A percentile compares a stretch with the other conserved stretches of the same genome.
These are phyloP conservation scores for Gymnocephalus cernua DNA, from an alignment of 2,113 vertebrate genomes.

Conservation along the genomic window DNA sequence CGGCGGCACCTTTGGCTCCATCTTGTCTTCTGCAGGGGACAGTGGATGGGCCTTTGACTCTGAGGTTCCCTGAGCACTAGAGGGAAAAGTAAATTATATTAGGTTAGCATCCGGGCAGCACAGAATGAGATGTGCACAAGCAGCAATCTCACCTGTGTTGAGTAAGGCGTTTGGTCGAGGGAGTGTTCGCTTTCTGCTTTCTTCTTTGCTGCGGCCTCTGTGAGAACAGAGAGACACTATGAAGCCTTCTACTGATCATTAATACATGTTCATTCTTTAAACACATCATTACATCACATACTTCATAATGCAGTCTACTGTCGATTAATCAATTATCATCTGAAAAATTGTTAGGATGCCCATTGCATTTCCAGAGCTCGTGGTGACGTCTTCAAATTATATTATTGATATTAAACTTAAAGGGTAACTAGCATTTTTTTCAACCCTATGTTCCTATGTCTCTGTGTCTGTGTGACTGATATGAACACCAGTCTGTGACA, in stretches of 20 bases:
- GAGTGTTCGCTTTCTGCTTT: constrained; percentile 52
- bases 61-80: constrained; percentile 56
- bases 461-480: too few species aligned
- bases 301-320: not conserved
- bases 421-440: too few species aligned
- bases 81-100: not conserved
- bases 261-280: not conserved
- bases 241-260: not conserved
- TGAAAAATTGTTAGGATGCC: not conserved
- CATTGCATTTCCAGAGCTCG: not conserved
- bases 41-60: constrained; percentile 7
- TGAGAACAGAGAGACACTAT: constrained; percentile 16
- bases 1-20: constrained; percentile 20
- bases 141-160: constrained; percentile 55
- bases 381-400: not conserved
- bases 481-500: too few species aligned
- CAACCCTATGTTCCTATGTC: too few species aligned
- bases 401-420: too few species aligned
- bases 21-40: constrained; percentile 15
- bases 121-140: not conserved
- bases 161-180: constrained; percentile 28
- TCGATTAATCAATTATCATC: not conserved
- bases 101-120: not conserved
- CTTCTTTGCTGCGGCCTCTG: constrained; percentile 65
- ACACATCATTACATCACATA: not conserved